Conservation (phyloP, 2,113 vertebrate genomes). For the Typhlomys cinereus region DNA sequence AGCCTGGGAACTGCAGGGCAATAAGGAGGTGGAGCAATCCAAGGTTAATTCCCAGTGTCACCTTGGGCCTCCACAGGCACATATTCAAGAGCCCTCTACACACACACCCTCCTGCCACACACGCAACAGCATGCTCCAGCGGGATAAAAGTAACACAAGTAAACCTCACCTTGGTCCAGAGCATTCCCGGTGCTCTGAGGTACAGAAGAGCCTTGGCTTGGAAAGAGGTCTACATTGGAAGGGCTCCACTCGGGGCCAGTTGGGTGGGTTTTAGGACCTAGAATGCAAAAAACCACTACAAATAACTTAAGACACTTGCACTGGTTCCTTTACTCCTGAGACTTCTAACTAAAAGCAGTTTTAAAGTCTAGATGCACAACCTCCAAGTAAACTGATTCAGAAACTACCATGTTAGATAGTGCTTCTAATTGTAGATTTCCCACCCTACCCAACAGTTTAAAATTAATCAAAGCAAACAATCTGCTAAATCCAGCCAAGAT, state of each 20-base stretch:
- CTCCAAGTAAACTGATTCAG: not conserved
- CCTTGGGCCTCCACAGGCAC: too few species aligned
- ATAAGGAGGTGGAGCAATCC: too few species aligned
- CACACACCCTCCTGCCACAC: too few species aligned
- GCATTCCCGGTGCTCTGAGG: slow-evolving; percentile 80
- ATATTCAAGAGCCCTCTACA: too few species aligned
- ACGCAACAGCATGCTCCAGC: too few species aligned
- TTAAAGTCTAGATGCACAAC: not conserved
- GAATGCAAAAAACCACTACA: slow-evolving; percentile 8
- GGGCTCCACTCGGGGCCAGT: slow-evolving; percentile 86
- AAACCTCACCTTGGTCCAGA: slow-evolving; percentile 87
- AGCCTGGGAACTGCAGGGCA: too few species aligned
- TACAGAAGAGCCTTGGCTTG: slow-evolving; percentile 81
- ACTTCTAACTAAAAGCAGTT: slow-evolving; percentile 27
- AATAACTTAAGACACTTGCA: not conserved
- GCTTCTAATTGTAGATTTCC: not conserved
- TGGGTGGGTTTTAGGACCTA: slow-evolving; percentile 76
- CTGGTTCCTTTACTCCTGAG: not conserved
- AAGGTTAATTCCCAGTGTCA: too few species aligned
- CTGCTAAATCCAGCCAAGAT: not conserved
- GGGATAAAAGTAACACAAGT: too few species aligned
- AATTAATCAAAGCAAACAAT: not conserved
- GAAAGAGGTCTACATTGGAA: slow-evolving; percentile 82
- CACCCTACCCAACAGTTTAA: not conserved
- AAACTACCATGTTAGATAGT: not conserved